These are phyloP conservation scores for Coregonus ussuriensis DNA, from an alignment of 2,797 vertebrate species.

Conservation along the genomic window DNA sequence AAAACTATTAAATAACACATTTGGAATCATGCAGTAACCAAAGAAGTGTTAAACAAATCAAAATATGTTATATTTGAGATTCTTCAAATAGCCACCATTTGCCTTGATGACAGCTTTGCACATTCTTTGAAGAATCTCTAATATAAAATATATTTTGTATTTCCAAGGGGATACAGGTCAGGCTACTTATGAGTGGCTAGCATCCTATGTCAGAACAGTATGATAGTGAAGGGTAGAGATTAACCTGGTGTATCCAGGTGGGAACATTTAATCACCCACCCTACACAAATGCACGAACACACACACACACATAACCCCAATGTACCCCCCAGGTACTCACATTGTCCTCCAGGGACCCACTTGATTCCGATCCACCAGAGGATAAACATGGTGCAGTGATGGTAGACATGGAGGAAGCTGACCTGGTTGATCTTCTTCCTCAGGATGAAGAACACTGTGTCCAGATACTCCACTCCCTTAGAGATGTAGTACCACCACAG, in stretches of 20 bases:
- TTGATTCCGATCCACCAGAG: constrained; percentile 99
- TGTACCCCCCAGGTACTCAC: constrained; percentile 71
- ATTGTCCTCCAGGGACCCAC: constrained; percentile 98
- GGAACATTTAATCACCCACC: not conserved
- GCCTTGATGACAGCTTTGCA: too few relatives aligned
- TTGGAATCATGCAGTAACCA: too few relatives aligned
- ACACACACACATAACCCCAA: not conserved
- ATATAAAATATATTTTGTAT: too few relatives aligned
- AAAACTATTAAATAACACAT: too few relatives aligned
- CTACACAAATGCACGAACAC: not conserved
- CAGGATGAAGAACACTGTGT: constrained; percentile 98
- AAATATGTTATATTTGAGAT: too few relatives aligned
- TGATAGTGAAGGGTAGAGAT: not conserved
- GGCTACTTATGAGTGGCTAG: not conserved
- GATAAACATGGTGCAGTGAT: constrained; percentile 99
- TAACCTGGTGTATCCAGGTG: not conserved
- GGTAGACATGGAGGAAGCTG: constrained; percentile 97
- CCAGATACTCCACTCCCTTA: constrained; percentile 97
- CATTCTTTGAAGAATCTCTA: too few relatives aligned
- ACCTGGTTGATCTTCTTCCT: constrained; percentile 99
- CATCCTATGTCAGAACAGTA: too few relatives aligned
- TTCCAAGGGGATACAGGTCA: too few relatives aligned
- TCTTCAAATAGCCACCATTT: too few relatives aligned
- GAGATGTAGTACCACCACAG: constrained; percentile 99
- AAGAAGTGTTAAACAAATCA: too few relatives aligned